Base-by-base conservation (phyloP, 2,888 invertebrate genomes). In the Melieria omissa region DNA sequence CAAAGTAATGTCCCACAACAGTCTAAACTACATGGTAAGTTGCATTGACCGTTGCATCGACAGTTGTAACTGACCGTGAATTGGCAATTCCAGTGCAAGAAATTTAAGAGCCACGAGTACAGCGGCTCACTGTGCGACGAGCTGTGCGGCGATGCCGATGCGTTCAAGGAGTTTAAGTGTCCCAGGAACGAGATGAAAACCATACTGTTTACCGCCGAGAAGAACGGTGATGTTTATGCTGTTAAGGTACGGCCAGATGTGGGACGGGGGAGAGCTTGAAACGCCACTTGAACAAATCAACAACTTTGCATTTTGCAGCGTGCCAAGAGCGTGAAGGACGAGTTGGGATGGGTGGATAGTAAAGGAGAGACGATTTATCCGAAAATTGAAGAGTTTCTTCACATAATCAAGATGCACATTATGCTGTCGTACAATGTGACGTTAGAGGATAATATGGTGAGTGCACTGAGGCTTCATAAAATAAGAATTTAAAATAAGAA, bases 61-160 rank as follows among this genome's bases (percentile, higher is more conserved):
- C n/a, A 82, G 77, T 60, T 52, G 12, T 1, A 52, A 29, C 29
- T 29, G 29, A 29, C 29, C 29, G 29, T 29, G 29, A 29, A 29
- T 29, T 29, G 29, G 29, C 29, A 1, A 29, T 29, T 29, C 3
- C 63, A 86, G 86, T 86, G 86, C 62, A 81, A 82, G 64, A 83
- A 83, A 70, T 85, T 83, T 49, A 80, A 80, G 71, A 80, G 79
- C n/a, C 80, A 80, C 41, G 83, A 84, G 70, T 86, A 80, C 70
- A 86, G 85, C 71, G 86, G 86, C 8, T 80, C 84, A 0, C 76
- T 86, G 7, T 86, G 86, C 70, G 84, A 86, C 57, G 86, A 86
- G 49, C 76, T 86, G 16, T 86, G 86, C 73, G 75, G 78, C 47
- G 70, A 74, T 0, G 71, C 80, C 61, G 80, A 83, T 14, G 80